These are phyloP conservation scores for Choristoneura rosaceana DNA, from an alignment of 2,888 invertebrate species.

Conservation along the genomic window DNA sequence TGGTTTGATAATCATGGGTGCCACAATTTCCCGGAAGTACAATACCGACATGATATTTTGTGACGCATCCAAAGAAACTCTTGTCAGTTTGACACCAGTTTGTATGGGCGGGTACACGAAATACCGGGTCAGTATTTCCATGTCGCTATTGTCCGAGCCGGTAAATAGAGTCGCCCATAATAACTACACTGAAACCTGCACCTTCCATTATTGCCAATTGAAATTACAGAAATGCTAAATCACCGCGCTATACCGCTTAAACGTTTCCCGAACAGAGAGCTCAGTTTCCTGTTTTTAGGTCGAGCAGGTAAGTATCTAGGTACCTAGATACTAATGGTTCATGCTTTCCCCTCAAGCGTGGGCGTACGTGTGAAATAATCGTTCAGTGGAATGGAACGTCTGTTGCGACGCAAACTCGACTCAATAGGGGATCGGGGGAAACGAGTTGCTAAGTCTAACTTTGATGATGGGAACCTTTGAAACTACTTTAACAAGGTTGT, in stretches of 20 bases:
- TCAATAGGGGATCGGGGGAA: background rate
- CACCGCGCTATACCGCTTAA: background rate
- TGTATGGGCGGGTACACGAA: no score
- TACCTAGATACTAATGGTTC: constrained; percentile 1
- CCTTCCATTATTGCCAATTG: background rate
- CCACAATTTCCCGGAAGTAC: no score
- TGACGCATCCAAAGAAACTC: no score
- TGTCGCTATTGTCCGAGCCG: no score
- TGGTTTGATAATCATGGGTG: no score
- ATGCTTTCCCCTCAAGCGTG: constrained; percentile 43
- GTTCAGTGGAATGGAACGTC: background rate
- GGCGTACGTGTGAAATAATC: background rate
- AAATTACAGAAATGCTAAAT: background rate
- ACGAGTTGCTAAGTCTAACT: no score
- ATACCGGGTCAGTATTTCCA: no score
- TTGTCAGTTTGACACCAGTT: no score
- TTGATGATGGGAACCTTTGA: background rate
- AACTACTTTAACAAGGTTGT: background rate
- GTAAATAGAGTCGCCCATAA: no score
- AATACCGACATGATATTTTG: no score
- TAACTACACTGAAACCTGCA: background rate
- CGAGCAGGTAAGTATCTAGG: constrained; percentile 21
- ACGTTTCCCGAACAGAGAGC: background rate
- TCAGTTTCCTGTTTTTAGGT: constrained; percentile 35
- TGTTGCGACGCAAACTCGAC: background rate